Base-by-base conservation (phyloP, 2,113 vertebrate species). In the Trochalopteron elliotii region DNA sequence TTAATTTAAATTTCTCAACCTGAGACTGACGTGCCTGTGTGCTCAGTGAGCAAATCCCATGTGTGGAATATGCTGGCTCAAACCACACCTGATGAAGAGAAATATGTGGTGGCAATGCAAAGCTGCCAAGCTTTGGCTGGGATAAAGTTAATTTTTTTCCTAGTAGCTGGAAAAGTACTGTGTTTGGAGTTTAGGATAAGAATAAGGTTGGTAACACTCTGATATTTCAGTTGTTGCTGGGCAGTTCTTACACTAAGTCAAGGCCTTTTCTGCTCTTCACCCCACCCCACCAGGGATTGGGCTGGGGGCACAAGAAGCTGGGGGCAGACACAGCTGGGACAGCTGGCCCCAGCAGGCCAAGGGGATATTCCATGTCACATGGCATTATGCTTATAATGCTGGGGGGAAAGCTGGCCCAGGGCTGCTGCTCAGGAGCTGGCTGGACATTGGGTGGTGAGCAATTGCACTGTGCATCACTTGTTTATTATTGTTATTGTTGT, bases 251-350 rank as follows among this genome's bases (percentile, higher is more conserved):
- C 27, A 8, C 8, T 19, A 7, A 39, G 33, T 37, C 44, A 71
- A 21, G 23, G 50, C 12, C 5, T 63, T 84, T 71, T 59, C 52
- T 79, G 39, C 39, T 72, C 13, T 44, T 53, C 39, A 78, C 28
- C 23, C 19, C 37, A 44, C 9, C 23, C 37, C 30, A 53, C 17
- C 52, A 60, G 12, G 0, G 0, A 23, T 52, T 25, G 60, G 28
- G 12, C 21, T 27, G n/a, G 5, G n/a, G 45, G 12, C 52, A 60
- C 17, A 53, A 14, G 52, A 27, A 45, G 50, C 24, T 65, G 37
- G 22, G 25, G 39, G 33, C 24, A 22, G 25, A 23, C 65, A 45
- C 39, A 53, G 33, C 57, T 37, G 25, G 59, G 45, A 21, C 59
- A 79, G 65, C 57, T 52, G 81, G 52, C 15, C 25, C 33, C 72